Base-by-base conservation (phyloP, 1,140 invertebrate species). In the Pteromalus puparum region DNA sequence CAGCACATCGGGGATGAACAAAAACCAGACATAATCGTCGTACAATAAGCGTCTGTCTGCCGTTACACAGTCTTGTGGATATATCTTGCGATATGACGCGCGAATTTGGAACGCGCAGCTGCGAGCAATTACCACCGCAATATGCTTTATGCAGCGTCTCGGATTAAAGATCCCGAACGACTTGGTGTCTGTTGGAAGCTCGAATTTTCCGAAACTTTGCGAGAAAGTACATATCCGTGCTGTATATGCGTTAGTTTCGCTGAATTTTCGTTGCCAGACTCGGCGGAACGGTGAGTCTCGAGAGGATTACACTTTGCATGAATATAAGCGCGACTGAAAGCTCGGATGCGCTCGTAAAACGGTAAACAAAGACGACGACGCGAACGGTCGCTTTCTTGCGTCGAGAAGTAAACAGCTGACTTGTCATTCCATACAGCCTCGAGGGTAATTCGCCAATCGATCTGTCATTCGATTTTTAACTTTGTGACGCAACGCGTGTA, bases 41-140 rank as follows among this genome's bases (percentile, higher is more conserved):
- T 53, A 61, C 53, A 18, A 34, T 34, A 61, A 61, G 53, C 53
- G 53, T 61, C 53, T 61, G 53, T n/a, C 53, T n/a, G 53, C 2
- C 21, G 53, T 21, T 61, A 61, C 7, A 21, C 53, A n/a, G 15
- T 61, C 53, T 21, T n/a, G 53, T 21, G 53, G 18, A n/a, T 7
- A n/a, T 7, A 18, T 21, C 30, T 34, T 6, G 9, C 26, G 10
- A 38, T 24, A 34, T 15, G n/a, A 53, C 1, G 65, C 18, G 46
- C 38, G 13, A 61, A 70, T 78, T 42, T 72, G 75, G 28, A 78
- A 53, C 75, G 75, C 65, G 61, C 75, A 83, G 65, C 82, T 83
- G 82, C 67, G 18, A 73, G 75, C 21, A 83, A 83, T 83, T 83
- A 78, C 46, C 48, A 2, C 67, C 24, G 26, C 67, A 18, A 15